Percentiles rank a stretch among this genome's conserved stretches.
Evolutionary conservation across 2,888 invertebrate species (phyloP).

Genomic region (Loripinus fragilis): DNA sequence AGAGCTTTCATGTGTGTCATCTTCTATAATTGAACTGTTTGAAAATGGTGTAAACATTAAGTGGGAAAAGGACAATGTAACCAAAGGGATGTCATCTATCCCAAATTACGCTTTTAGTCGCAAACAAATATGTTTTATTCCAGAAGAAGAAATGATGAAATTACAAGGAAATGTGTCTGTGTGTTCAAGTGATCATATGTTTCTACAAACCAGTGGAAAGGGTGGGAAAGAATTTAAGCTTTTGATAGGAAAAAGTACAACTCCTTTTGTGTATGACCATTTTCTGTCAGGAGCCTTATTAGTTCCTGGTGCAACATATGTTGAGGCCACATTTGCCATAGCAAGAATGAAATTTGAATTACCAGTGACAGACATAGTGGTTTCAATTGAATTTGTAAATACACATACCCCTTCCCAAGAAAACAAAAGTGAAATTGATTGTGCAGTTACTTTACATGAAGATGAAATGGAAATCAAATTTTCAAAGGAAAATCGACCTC

Average conservation of each 20-base stretch:
- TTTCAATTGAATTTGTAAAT: background rate
- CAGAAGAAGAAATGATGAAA: background rate
- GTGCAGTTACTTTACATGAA: background rate
- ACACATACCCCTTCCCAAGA: background rate
- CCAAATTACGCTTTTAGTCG: constrained; percentile 22
- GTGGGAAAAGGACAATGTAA: background rate
- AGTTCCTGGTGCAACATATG: constrained; percentile 10
- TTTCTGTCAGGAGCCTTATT: background rate
- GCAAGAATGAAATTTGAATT: background rate
- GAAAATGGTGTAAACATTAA: constrained; percentile 23
- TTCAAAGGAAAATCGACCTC: too few relatives aligned
- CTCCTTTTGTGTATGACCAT: constrained; percentile 1
- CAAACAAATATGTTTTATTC: background rate
- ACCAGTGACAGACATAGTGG: background rate
- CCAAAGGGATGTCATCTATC: background rate
- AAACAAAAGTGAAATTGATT: background rate
- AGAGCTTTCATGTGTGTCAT: background rate
- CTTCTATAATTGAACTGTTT: background rate
- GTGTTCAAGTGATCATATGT: background rate
- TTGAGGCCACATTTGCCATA: background rate
- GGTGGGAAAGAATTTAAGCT: background rate
- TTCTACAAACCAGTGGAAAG: background rate
- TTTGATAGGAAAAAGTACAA: background rate
- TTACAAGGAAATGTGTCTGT: background rate
- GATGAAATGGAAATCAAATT: too few relatives aligned